Evolutionary conservation across 35 echinoderm and acorn worm species (phyloP).

Genomic region (Patiria miniata): DNA sequence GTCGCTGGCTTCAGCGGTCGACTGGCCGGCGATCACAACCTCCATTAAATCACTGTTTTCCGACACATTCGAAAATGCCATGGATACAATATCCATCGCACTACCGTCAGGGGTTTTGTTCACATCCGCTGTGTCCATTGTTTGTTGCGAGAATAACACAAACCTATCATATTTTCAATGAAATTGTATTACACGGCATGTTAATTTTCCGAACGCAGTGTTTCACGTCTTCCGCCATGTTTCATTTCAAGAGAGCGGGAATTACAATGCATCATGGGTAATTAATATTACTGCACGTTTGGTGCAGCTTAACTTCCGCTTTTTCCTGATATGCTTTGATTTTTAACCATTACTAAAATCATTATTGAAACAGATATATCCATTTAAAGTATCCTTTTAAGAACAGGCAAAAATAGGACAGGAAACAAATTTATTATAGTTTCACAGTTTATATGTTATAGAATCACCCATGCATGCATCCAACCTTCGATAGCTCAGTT

Average conservation of each 20-base stretch:
- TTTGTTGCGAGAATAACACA: not conserved
- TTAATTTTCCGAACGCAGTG: too few relatives aligned
- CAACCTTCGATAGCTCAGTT: constrained; percentile 76
- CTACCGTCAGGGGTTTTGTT: constrained; percentile 25
- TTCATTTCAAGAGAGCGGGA: constrained; percentile 25
- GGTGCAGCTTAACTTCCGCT: too few relatives aligned
- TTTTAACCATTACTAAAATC: too few relatives aligned
- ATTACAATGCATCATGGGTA: not conserved
- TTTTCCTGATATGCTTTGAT: too few relatives aligned
- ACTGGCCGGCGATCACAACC: not conserved
- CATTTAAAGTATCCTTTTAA: too few relatives aligned
- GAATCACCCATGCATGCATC: not conserved
- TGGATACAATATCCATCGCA: constrained; percentile 51
- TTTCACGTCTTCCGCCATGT: constrained; percentile 14
- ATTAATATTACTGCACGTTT: not conserved
- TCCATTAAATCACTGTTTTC: constrained; percentile 47
- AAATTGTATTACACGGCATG: too few relatives aligned
- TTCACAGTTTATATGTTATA: not conserved
- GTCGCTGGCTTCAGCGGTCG: not conserved
- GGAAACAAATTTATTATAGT: not conserved
- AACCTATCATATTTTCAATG: too few relatives aligned
- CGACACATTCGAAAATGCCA: constrained; percentile 56
- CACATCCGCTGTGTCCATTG: not conserved
- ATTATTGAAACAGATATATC: too few relatives aligned
- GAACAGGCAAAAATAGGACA: not conserved